Evolutionary conservation across 2,113 vertebrate species (phyloP), one percentile per base, ranked within the genome.

Genomic region (Oryzias javanicus): DNA sequence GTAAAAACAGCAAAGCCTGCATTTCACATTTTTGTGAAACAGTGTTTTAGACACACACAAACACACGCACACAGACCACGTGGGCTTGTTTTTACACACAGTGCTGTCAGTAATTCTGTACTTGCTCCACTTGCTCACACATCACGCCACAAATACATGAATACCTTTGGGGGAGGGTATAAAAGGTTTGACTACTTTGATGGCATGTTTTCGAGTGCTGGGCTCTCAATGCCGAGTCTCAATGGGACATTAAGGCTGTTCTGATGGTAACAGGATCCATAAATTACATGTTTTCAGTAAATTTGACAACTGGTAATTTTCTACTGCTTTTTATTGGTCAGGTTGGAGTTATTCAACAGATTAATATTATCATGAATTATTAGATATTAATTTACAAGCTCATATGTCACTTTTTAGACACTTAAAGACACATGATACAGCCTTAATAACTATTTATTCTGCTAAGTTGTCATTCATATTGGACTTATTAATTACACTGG

Each of bases 31-130:
- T 35, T 35, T 12, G 35, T 35, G 10, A 35, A 35, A 35, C 2
- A 3, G 10, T 35, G 2, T 35, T 35, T 35, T 10, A 35, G 35
- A 52, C 49, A 35, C 64, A 51, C 53, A 46, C 49, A 35, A 61
- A 51, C 53, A 46, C 41, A 25, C 64, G 46, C 47, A n/a, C 40
- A 54, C n/a, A 51, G 60, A 65, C 47, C 35, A 58, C 67, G 56
- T 45, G 63, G 79, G 35, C 56, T 73, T 67, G 35, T 59, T 73
- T 67, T 63, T 70, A 81, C 55, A 49, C 51, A 53, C 15, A 25
- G 55, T 42, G 56, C 65, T 68, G 68, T 70, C 66, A 54, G 48
- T 22, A n/a, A 42, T 29, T 74, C 65, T 71, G 63, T 67, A 70
- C 70, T 59, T 79, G 64, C 64, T 75, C 71, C 69, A n/a, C 57